Base-by-base conservation (phyloP, 2,797 vertebrate species). In the Streptopelia turtur region DNA sequence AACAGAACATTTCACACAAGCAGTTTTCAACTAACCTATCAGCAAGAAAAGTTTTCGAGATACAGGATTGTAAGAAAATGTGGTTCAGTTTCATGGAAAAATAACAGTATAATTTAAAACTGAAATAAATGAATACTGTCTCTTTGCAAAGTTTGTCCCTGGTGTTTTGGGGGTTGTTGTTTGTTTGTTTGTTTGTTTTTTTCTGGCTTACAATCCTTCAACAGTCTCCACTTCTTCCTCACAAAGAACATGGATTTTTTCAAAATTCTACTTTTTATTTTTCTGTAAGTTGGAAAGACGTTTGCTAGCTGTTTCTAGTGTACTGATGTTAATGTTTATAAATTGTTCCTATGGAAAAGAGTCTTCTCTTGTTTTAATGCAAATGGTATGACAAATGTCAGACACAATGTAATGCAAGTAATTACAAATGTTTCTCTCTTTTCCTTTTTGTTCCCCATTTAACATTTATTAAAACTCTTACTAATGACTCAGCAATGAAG, bases 331-430 rank as follows among this genome's bases (percentile, higher is more conserved):
- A 11, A 13, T 43, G 87, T 89, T 27, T 74, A 43, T 13, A 25
- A 85, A 53, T 59, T 63, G 4, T 65, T 74, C 35, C 27, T 39
- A 8, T 45, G 28, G 64, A 92, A 53, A 23, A 90, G 6, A 20
- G 47, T 53, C 8, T 90, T 74, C 16, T 0, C 0, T 56, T 78
- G 11, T 81, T 94, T 81, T 88, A 78, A 52, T 61, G 17, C 5
- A 21, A 85, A 52, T 39, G 47, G 53, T 56, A 13, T 71, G 60
- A 66, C 6, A 60, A 74, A 57, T 65, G 41, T 55, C 47, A 53
- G 61, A 50, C 10, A 8, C 2, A 1, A 45, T 0, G 6, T 60
- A 31, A 55, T 61, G 71, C 20, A 27, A 74, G 10, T 52, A 1
- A 20, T 59, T 47, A 39, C 27, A 90, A 63, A 82, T 45, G 0